Base-by-base conservation (phyloP, 2,797 vertebrate genomes). In the Hipposideros larvatus region DNA sequence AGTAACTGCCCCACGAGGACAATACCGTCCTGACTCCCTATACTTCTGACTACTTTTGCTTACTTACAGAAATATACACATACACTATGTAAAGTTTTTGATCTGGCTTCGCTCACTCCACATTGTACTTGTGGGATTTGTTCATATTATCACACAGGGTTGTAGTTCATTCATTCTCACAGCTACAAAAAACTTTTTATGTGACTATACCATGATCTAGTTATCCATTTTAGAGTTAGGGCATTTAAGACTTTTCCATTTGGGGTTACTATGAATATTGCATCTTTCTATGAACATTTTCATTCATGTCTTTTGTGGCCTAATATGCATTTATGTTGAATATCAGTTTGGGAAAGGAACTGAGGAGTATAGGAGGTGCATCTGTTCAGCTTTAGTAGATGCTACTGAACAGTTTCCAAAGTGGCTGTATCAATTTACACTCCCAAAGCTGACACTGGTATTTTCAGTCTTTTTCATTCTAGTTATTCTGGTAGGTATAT, bases 71-170 rank as follows among this genome's bases (percentile, higher is more conserved):
- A 78, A 46, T 48, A 61, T 2, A 73, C n/a, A 18, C 26, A 86
- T 14, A 59, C 18, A 51, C 22, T 34, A 59, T 51, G 0, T 48
- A 10, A 80, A 68, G 57, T 34, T 70, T 74, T 68, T 95, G 13
- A 9, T 86, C 88, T 90, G 34, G 57, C 57, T 92, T 86, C 37
- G 26, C 63, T 93, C 43, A 37, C 22, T 85, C 48, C 68, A 88
- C 34, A 78, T 13, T 41, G 16, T 28, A 41, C 34, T 92, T 80
- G 21, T 55, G 86, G 21, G 22, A 94, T 82, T 16, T 71, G 41
- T 48, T 85, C 48, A 37, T 51, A 87, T 31, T 43, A 43, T 1
- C 79, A 11, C 14, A 83, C 61, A 14, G 7, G 8, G 24, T 34
- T 87, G 34, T 19, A 83, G 19, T 41, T 94, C 26, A 59, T 59